These are phyloP conservation scores for Metopia argyrocephala DNA, from an alignment of 2,888 invertebrate species.

Conservation along the genomic window DNA sequence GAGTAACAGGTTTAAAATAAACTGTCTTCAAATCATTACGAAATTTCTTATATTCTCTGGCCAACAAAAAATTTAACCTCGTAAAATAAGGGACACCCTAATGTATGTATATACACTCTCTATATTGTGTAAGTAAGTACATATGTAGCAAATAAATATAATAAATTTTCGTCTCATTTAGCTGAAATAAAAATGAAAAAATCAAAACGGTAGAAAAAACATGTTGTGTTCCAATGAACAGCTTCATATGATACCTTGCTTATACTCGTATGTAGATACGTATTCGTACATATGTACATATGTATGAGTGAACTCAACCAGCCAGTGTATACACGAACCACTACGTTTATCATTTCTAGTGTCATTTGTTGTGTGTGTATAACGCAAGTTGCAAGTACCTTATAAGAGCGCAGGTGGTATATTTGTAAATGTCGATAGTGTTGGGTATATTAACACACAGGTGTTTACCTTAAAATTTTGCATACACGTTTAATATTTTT, in stretches of 20 bases:
- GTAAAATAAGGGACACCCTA: too few relatives aligned
- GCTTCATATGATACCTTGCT: not conserved
- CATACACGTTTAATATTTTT: not conserved
- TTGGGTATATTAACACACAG: constrained; percentile 20
- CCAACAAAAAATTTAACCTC: too few relatives aligned
- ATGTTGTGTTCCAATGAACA: not conserved
- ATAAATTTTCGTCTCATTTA: constrained; percentile 35
- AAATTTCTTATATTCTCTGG: too few relatives aligned
- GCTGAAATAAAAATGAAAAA: not conserved
- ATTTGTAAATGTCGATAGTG: constrained; percentile 25
- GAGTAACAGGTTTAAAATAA: too few relatives aligned
- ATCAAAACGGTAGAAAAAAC: not conserved
- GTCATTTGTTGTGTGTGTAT: not conserved
- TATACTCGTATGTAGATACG: too few relatives aligned
- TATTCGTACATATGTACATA: too few relatives aligned
- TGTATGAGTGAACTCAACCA: not conserved
- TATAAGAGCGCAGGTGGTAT: constrained; percentile 12
- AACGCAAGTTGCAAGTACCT: constrained; percentile 7
- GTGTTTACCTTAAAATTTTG: not conserved
- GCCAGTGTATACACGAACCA: constrained; percentile 2
- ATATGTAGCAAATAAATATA: constrained; percentile 22
- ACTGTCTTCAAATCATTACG: too few relatives aligned
- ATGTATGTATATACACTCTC: too few relatives aligned
- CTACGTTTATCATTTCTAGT: not conserved
- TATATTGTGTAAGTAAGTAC: not conserved